Evolutionary conservation across 2,888 invertebrate genomes (phyloP).

Genomic region (Diarsia brunnea): DNA sequence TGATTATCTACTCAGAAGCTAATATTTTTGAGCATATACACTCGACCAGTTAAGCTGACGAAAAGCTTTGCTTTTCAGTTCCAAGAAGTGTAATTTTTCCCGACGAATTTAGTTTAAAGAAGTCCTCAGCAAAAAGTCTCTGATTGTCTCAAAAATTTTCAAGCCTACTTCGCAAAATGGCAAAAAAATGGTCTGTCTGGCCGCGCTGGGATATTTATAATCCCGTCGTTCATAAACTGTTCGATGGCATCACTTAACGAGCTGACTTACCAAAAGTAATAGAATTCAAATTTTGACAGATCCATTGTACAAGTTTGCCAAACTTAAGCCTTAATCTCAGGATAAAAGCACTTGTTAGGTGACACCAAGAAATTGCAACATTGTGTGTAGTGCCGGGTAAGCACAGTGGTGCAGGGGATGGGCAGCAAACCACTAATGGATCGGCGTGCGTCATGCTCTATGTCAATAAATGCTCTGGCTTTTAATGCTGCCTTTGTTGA

Average conservation of each 20-base stretch:
- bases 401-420: slow-evolving; percentile 61
- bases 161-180: slow-evolving; percentile 41
- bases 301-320: slow-evolving; percentile 2
- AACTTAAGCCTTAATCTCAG: slow-evolving; percentile 6
- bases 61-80: slow-evolving; percentile 12
- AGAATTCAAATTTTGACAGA: slow-evolving; percentile 20
- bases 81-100: slow-evolving; percentile 20
- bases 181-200: slow-evolving; percentile 16
- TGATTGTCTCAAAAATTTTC: slow-evolving; percentile 32
- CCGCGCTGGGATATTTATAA: slow-evolving; percentile 14
- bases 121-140: slow-evolving; percentile 19
- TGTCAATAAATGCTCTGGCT: slow-evolving; percentile 83
- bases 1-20: not conserved
- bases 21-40: slow-evolving; percentile 6
- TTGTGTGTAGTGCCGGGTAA: slow-evolving; percentile 19
- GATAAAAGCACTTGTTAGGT: not conserved
- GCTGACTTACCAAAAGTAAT: slow-evolving; percentile 20
- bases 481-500: slow-evolving; percentile 85
- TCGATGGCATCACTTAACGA: slow-evolving; percentile 6
- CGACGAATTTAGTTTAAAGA: slow-evolving; percentile 10
- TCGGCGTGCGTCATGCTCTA: slow-evolving; percentile 80
- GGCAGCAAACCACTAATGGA: slow-evolving; percentile 81
- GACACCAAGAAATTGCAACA: slow-evolving; percentile 38
- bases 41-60: slow-evolving; percentile 8
- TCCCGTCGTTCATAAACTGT: slow-evolving; percentile 6